A percentile compares a stretch with the other conserved stretches of the same genome.
Evolutionary conservation across 2,888 invertebrate genomes (phyloP).

Genomic region (Ctena decussata): DNA sequence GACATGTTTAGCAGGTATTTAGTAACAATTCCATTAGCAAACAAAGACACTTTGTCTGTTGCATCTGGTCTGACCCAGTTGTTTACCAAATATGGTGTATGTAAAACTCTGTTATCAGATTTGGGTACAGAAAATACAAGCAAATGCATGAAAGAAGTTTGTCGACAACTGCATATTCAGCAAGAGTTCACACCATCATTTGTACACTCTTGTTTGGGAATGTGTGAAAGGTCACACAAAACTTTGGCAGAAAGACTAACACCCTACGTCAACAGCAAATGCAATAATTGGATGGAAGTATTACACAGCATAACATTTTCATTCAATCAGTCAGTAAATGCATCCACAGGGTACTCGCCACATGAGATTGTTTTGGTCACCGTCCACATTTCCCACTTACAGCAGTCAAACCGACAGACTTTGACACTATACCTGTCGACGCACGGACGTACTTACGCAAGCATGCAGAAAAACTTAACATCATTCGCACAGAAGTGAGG

Average conservation of each 20-base stretch:
- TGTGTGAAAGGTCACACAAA: constrained; percentile 33
- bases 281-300: constrained; percentile 40
- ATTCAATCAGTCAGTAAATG: constrained; percentile 49
- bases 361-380: constrained; percentile 52
- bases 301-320: constrained; percentile 45
- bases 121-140: too few species aligned
- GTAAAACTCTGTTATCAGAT: too few species aligned
- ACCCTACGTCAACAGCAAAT: constrained; percentile 38
- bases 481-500: constrained; percentile 11
- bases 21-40: constrained; percentile 33
- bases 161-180: constrained; percentile 38
- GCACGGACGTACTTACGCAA: not conserved
- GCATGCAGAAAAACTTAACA: not conserved
- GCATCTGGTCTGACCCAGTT: constrained; percentile 31
- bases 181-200: constrained; percentile 52
- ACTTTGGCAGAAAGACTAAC: constrained; percentile 49
- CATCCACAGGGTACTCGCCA: constrained; percentile 50
- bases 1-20: constrained; percentile 53
- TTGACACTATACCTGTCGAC: not conserved
- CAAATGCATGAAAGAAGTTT: constrained; percentile 43
- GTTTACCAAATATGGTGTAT: constrained; percentile 50
- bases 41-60: constrained; percentile 49
- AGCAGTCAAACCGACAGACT: too few species aligned
- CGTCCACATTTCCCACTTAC: constrained; percentile 53
- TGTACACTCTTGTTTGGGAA: too few species aligned